A percentile compares a stretch with the other conserved stretches of the same genome.
Evolutionary conservation across 2,797 vertebrate genomes (phyloP).

Genomic region (Dendrocincla fuliginosa): DNA sequence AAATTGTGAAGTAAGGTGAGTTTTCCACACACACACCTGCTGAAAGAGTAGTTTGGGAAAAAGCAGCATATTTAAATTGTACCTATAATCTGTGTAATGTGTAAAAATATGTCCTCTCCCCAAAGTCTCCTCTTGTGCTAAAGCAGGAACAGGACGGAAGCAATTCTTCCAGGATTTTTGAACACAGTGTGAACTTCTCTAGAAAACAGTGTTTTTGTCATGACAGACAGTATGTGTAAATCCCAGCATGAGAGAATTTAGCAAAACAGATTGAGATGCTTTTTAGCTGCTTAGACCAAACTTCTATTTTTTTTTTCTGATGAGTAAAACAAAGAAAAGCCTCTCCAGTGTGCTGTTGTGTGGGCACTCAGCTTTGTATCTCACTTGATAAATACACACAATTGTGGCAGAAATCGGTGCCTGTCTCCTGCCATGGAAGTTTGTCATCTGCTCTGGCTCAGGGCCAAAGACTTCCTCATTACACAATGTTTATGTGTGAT

Average conservation of each 20-base stretch:
- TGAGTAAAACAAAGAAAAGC: not conserved
- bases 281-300: not conserved
- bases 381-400: slow-evolving; percentile 8
- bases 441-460: not conserved
- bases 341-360: not conserved
- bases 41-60: not conserved
- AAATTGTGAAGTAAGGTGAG: not conserved
- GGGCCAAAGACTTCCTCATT: slow-evolving; percentile 22
- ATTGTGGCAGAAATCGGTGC: not conserved
- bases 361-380: not conserved
- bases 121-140: not conserved
- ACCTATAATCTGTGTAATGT: not conserved
- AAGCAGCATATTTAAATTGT: not conserved
- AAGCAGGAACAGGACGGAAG: not conserved
- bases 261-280: not conserved
- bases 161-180: not conserved
- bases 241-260: not conserved
- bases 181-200: slow-evolving; percentile 1
- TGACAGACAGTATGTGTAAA: slow-evolving; percentile 6
- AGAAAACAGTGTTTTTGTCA: slow-evolving; percentile 2
- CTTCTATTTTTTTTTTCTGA: not conserved
- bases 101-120: not conserved
- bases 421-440: not conserved
- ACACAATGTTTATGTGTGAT: not conserved
- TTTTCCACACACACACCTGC: not conserved